Base-by-base conservation (phyloP, 2,113 vertebrate species). In the Tetrax tetrax region DNA sequence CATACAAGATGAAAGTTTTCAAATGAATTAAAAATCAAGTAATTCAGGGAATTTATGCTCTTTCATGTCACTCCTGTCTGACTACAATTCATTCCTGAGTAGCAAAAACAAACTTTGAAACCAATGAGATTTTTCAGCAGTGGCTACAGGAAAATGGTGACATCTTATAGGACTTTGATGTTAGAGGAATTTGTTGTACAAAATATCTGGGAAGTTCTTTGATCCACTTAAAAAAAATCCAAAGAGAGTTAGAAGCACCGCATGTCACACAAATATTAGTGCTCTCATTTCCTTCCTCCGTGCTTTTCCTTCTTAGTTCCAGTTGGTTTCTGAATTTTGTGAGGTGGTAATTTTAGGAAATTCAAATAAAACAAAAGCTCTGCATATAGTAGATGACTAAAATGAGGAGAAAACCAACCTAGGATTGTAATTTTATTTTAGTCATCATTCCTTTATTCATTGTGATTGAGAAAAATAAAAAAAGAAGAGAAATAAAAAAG, bases 121-220 rank as follows among this genome's bases (percentile, higher is more conserved):
- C 29, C 21, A 61, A 3, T 38, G 45, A 88, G 41, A 50, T 83
- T 88, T 88, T 92, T 95, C 12, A 77, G 50, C 1, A 4, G 22
- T 41, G 31, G 43, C 15, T 66, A 23, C 31, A 68, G 38, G 48
- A 79, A 87, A 64, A 95, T n/a, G 80, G 28, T 37, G 68, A 51
- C 70, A 71, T 90, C 9, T 80, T 83, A 20, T 4, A 94, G 35
- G n/a, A 83, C 90, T 93, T 97, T 53, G 79, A 92, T 93, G 64
- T 90, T 83, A 86, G 28, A 88, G 25, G 22, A 90, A 93, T 88
- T 66, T 83, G 22, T 81, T 66, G 28, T 90, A 83, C n/a, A 63
- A 92, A 93, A 77, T 90, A 92, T 74, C 37, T 88, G 33, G 31
- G 20, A 93, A 88, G 35, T 74, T 72, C 83, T 95, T 95, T 93